Conservation (phyloP, 2,113 vertebrate genomes). For the Rhipidura dahli region DNA sequence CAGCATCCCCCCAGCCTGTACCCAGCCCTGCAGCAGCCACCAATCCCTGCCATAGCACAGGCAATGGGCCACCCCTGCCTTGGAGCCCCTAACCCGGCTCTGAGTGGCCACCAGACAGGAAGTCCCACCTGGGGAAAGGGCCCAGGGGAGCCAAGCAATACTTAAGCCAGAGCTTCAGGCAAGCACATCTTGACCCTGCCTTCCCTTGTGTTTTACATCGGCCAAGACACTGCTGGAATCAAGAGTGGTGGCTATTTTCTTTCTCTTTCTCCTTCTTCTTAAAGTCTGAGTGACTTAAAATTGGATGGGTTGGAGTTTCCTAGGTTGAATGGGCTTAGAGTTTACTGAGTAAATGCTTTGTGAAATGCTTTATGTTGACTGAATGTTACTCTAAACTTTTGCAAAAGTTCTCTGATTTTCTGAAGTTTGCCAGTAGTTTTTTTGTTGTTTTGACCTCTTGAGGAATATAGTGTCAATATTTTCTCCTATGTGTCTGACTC, state of each 20-base stretch:
- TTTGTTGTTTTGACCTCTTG: not conserved
- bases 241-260: not conserved
- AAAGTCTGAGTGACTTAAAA: not conserved
- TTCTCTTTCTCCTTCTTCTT: not conserved
- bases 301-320: not conserved
- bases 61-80: not conserved
- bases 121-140: not conserved
- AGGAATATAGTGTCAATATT: not conserved
- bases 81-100: not conserved
- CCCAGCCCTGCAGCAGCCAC: accelerated
- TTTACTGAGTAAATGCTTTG: not conserved
- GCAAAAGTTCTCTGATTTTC: not conserved
- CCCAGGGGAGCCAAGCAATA: accelerated
- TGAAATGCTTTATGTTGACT: not conserved
- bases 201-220: not conserved
- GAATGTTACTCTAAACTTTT: not conserved
- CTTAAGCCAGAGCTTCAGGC: not conserved
- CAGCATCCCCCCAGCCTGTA: accelerated
- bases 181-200: accelerated
- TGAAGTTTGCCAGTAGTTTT: not conserved
- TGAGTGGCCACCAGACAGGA: not conserved
- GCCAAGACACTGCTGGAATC: not conserved
- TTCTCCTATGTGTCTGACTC: not conserved
- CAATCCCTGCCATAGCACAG: accelerated
- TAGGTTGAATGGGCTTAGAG: not conserved